These are phyloP conservation scores for Morpho achilles DNA, from an alignment of 2,888 invertebrate genomes.

Conservation along the genomic window DNA sequence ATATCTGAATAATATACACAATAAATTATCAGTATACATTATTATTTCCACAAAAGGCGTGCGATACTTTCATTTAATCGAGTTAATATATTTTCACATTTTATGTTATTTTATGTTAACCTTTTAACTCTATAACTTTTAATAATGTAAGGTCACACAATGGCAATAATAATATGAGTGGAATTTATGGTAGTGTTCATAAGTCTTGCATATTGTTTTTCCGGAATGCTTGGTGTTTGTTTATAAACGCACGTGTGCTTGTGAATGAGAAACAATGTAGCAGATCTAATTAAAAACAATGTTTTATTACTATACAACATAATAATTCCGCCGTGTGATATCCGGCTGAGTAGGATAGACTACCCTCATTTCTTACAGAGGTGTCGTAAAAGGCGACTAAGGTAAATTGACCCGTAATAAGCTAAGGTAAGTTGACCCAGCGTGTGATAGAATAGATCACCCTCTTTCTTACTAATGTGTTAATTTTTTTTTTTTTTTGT, in stretches of 20 bases:
- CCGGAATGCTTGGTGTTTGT: constrained; percentile 14
- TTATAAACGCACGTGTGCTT: constrained; percentile 8
- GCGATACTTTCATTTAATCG: constrained; percentile 6
- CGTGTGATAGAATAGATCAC: no score
- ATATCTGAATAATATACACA: no score
- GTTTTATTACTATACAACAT: no score
- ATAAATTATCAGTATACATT: not conserved
- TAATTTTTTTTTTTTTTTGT: no score
- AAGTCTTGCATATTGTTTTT: constrained; percentile 12
- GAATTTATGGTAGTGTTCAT: constrained; percentile 20
- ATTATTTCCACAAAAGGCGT: constrained; percentile 2
- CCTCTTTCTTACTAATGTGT: no score
- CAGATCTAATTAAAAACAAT: no score
- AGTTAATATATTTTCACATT: constrained; percentile 1
- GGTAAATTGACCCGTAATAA: no score
- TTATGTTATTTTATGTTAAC: constrained; percentile 7
- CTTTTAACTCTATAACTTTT: constrained; percentile 13
- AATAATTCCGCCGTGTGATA: no score
- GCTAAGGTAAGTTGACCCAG: no score
- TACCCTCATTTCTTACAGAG: no score
- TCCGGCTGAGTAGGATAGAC: no score
- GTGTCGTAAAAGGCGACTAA: no score
- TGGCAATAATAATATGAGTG: constrained; percentile 13
- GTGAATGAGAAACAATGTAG: not conserved
- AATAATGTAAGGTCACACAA: constrained; percentile 13